Percentiles rank a stretch among this genome's conserved stretches.
These are phyloP conservation scores for Romanomermis culicivorax DNA, from an alignment of 2,888 invertebrate genomes.

Conservation along the genomic window DNA sequence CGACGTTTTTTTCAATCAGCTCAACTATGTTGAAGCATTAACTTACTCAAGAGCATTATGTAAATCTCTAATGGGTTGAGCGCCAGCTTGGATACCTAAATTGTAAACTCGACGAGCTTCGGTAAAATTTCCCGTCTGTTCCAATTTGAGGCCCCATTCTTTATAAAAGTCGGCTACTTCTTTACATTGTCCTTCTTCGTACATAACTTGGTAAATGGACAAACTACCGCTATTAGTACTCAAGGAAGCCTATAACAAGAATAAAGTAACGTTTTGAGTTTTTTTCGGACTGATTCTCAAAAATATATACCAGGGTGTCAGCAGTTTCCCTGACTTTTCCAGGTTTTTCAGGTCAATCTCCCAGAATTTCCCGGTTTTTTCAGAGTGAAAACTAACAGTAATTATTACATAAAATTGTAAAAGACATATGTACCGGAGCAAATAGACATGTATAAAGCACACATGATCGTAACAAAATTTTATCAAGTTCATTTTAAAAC, in stretches of 20 bases:
- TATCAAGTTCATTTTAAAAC: too few relatives aligned
- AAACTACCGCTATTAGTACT: conserved; percentile 35
- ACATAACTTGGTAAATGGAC: conserved; percentile 51
- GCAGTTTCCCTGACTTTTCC: too few relatives aligned
- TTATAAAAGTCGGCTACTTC: conserved; percentile 62
- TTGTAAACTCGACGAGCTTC: conserved; percentile 60
- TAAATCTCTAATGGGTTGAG: conserved; percentile 41
- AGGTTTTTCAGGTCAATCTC: too few relatives aligned
- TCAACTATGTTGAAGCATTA: too few relatives aligned
- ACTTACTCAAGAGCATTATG: background rate
- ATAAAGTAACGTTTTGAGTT: too few relatives aligned
- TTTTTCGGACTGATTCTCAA: background rate
- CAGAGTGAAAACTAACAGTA: too few relatives aligned
- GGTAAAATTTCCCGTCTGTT: conserved; percentile 54
- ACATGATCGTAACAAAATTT: too few relatives aligned
- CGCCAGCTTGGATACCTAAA: conserved; percentile 50
- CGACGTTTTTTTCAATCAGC: too few relatives aligned
- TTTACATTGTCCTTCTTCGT: conserved; percentile 54
- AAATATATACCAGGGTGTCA: background rate
- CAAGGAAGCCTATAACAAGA: conserved; percentile 13
- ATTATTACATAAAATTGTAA: too few relatives aligned
- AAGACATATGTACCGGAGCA: too few relatives aligned
- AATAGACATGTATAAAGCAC: too few relatives aligned
- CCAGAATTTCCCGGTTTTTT: too few relatives aligned
- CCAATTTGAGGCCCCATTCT: conserved; percentile 70